phyloP scores from a whole-genome alignment of 1,140 invertebrate genomes.

The Zaprionus taronus region DNA sequence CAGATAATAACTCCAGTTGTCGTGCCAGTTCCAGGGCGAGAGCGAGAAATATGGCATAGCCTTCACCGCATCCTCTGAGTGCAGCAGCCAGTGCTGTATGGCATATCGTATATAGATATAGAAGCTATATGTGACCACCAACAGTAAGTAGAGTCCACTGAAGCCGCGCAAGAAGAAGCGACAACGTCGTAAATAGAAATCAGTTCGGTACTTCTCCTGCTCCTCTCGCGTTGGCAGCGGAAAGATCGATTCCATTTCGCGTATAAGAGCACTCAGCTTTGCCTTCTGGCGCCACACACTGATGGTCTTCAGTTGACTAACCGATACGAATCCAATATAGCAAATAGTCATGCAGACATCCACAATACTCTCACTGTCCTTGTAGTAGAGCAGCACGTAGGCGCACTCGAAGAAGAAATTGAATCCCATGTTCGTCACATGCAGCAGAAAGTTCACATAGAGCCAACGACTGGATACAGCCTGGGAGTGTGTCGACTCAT shows the following conservation, averaged over 20 bases:
- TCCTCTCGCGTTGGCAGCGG: constrained; percentile 23
- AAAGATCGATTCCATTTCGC: constrained; percentile 48
- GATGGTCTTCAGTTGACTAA: constrained; percentile 54
- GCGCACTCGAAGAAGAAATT: constrained; percentile 34
- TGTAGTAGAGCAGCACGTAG: constrained; percentile 33
- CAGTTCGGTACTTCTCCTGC: constrained; percentile 24
- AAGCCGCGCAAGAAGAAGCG: constrained; percentile 34
- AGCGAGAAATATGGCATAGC: constrained; percentile 42
- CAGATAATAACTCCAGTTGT: constrained; percentile 54
- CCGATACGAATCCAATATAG: constrained; percentile 49
- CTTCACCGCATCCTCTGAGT: constrained; percentile 10
- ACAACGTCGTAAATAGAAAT: constrained; percentile 27
- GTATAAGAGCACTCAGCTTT: constrained; percentile 35
- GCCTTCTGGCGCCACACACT: constrained; percentile 41
- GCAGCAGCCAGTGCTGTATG: constrained; percentile 42
- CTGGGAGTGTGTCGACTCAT: constrained; percentile 12
- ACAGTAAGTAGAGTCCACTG: constrained; percentile 45
- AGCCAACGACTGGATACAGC: constrained; percentile 9
- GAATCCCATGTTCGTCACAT: constrained; percentile 34
- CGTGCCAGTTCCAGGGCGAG: constrained; percentile 53
- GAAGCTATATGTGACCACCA: constrained; percentile 55
- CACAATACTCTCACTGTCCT: constrained; percentile 35
- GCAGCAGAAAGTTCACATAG: constrained; percentile 18
- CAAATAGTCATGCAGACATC: constrained; percentile 56
- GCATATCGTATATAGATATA: constrained; percentile 37